These are phyloP conservation scores for Oncorhynchus masou DNA, from an alignment of 2,113 vertebrate genomes.

Conservation along the genomic window DNA sequence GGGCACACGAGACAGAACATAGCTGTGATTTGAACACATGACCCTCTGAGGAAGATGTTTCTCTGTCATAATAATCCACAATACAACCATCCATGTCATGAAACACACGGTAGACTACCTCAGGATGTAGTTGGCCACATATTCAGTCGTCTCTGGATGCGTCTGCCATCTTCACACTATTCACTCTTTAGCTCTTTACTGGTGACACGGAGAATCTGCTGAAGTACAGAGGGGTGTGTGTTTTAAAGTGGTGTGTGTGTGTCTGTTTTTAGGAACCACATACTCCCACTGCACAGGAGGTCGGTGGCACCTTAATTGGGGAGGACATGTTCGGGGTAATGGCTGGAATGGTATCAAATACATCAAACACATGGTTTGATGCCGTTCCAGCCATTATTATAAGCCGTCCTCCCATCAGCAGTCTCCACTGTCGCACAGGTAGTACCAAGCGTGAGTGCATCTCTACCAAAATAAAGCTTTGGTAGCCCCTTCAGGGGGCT, in stretches of 20 bases:
- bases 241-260: too few species aligned
- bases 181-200: neutral
- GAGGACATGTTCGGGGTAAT: too few species aligned
- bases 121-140: slow-evolving; percentile 25
- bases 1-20: too few species aligned
- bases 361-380: too few species aligned
- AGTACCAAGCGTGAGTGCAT: neutral
- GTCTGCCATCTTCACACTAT: slow-evolving; percentile 11
- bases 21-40: neutral
- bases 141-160: slow-evolving; percentile 22
- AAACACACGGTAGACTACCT: slow-evolving; percentile 44
- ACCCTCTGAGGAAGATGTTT: neutral
- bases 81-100: neutral
- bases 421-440: neutral
- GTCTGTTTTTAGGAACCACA: too few species aligned
- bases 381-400: too few species aligned
- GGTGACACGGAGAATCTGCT: neutral
- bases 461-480: neutral
- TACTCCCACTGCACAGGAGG: neutral
- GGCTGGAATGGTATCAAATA: too few species aligned
- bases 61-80: neutral
- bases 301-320: too few species aligned
- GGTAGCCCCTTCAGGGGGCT: too few species aligned
- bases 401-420: too few species aligned
- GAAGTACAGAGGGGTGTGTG: slow-evolving; percentile 12